Evolutionary conservation across 2,797 vertebrate species (phyloP).

Genomic region (Sternarchorhynchus goeldii): DNA sequence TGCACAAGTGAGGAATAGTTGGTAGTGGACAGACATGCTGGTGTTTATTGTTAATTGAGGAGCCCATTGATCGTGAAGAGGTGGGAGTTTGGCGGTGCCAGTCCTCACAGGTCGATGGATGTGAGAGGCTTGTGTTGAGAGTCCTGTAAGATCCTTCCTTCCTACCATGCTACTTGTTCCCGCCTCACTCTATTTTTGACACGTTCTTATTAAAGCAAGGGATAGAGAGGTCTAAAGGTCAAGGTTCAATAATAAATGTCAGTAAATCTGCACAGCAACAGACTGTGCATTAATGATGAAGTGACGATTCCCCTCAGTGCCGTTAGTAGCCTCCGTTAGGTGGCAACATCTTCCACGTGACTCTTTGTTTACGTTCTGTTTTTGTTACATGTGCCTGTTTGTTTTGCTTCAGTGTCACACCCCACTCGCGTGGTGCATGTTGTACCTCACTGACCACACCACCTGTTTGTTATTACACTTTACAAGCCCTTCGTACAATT

Average conservation of each 20-base stretch:
- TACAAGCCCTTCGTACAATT: background rate
- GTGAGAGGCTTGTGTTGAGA: constrained; percentile 24
- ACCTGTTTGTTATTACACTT: background rate
- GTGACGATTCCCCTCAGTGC: too few relatives aligned
- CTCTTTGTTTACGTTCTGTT: too few relatives aligned
- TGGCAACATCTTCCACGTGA: too few relatives aligned
- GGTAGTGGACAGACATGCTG: constrained; percentile 46
- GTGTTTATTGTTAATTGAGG: constrained; percentile 58
- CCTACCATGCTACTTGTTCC: constrained; percentile 13
- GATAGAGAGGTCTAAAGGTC: background rate
- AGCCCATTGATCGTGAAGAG: constrained; percentile 48
- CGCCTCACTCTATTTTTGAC: background rate
- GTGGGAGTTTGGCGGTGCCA: constrained; percentile 37
- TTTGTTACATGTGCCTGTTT: too few relatives aligned
- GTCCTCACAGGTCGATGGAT: constrained; percentile 38
- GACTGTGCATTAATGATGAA: constrained; percentile 13
- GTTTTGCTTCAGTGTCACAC: too few relatives aligned
- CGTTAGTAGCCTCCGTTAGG: too few relatives aligned
- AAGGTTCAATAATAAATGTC: background rate
- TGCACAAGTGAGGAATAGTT: constrained; percentile 50
- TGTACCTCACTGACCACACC: too few relatives aligned
- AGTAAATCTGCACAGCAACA: background rate
- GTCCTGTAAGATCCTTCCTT: constrained; percentile 31
- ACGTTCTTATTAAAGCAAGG: constrained; percentile 14
- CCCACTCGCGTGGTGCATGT: too few relatives aligned